Evolutionary conservation across 2,113 vertebrate genomes (phyloP).

Genomic region (Bubo bubo): DNA sequence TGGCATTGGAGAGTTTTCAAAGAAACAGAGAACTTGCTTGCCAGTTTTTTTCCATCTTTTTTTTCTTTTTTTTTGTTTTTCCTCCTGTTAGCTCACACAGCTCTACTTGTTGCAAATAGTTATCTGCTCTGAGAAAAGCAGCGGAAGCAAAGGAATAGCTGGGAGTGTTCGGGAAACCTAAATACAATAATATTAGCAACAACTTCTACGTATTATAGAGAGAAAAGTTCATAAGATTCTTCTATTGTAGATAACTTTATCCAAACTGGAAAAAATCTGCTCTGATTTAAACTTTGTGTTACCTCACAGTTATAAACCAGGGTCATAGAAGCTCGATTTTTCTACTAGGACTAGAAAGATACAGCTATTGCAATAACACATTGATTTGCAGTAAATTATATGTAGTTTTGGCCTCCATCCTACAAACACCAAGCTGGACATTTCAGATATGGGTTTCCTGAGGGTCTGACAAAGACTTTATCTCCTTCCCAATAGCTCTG

Average conservation of each 20-base stretch:
- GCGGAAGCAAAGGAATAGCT: neutral
- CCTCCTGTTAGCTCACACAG: neutral
- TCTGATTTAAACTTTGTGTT: neutral
- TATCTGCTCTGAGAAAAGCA: conserved; percentile 20
- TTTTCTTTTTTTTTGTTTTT: no score
- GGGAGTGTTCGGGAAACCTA: conserved; percentile 2
- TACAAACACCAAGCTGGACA: neutral
- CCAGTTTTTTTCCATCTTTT: neutral
- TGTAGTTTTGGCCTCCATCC: neutral
- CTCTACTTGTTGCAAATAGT: conserved; percentile 45
- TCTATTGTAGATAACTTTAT: neutral
- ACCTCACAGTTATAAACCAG: neutral
- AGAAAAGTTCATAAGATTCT: neutral
- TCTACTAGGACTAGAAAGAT: neutral
- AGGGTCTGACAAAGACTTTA: neutral
- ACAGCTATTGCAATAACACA: neutral
- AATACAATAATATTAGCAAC: conserved; percentile 29
- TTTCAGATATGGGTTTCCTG: conserved; percentile 24
- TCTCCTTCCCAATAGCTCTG: neutral
- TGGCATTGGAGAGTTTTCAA: conserved; percentile 60
- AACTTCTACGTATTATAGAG: neutral
- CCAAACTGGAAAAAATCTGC: neutral
- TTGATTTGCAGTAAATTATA: conserved; percentile 33
- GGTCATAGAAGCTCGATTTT: neutral
- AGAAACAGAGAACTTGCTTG: conserved; percentile 44